phyloP scores from a whole-genome alignment of 2,888 invertebrate species.

The Dendrolimus houi region DNA sequence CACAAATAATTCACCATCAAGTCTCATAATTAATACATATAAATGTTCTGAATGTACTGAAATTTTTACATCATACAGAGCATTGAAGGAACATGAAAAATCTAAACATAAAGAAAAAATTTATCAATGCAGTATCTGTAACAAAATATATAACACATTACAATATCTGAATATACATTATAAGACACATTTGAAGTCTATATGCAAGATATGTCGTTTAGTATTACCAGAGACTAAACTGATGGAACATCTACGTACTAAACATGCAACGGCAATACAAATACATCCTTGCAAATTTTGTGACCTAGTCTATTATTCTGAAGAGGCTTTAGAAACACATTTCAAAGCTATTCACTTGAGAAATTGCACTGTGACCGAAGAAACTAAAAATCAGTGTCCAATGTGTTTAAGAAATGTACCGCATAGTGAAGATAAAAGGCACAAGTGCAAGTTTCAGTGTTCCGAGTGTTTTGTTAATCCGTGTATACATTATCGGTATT shows the following conservation, averaged over 20 bases:
- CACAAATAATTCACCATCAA: slow-evolving; percentile 13
- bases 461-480: slow-evolving; percentile 34
- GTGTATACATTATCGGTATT: slow-evolving; percentile 39
- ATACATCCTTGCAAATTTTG: slow-evolving; percentile 34
- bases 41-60: slow-evolving; percentile 29
- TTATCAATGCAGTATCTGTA: slow-evolving; percentile 32
- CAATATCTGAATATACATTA: slow-evolving; percentile 38
- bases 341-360: slow-evolving; percentile 28
- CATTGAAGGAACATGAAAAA: slow-evolving; percentile 35
- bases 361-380: slow-evolving; percentile 12
- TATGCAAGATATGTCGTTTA: slow-evolving; percentile 33
- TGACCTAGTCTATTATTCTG: slow-evolving; percentile 30
- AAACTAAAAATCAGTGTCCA: slow-evolving; percentile 25
- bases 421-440: slow-evolving; percentile 22
- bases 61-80: slow-evolving; percentile 31
- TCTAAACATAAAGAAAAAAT: slow-evolving; percentile 25
- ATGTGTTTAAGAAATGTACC: slow-evolving; percentile 35
- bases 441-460: slow-evolving; percentile 41
- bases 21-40: slow-evolving; percentile 24
- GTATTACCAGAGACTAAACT: slow-evolving; percentile 25
- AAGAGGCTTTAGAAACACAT: slow-evolving; percentile 30
- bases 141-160: slow-evolving; percentile 32
- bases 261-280: slow-evolving; percentile 20
- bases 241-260: slow-evolving; percentile 29
- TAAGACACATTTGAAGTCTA: slow-evolving; percentile 26